Conservation (phyloP, 2,797 vertebrate genomes). For the Etheostoma perlongum region DNA sequence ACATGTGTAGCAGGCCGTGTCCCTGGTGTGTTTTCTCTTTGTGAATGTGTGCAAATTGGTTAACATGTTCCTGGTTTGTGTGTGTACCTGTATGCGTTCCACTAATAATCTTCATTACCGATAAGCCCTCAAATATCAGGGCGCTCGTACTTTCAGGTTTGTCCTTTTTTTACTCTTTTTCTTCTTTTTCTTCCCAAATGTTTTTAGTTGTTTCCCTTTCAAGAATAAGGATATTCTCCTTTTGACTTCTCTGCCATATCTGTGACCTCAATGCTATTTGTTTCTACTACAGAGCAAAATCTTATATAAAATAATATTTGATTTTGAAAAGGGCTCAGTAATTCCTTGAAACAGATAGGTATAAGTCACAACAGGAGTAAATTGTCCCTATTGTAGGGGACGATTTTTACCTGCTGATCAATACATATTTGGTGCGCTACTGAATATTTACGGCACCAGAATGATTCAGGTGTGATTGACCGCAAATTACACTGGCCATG, state of each 20-base stretch:
- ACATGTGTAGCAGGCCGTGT: conserved; percentile 38
- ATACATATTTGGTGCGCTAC: conserved; percentile 16
- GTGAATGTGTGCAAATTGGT: conserved; percentile 4
- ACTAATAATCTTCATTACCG: conserved; percentile 10
- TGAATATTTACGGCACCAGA: conserved; percentile 1
- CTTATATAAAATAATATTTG: background rate
- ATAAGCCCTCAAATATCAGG: background rate
- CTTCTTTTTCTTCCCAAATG: background rate
- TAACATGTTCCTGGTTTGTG: conserved; percentile 23
- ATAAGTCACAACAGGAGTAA: background rate
- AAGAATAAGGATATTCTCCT: background rate
- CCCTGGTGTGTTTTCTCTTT: conserved; percentile 1
- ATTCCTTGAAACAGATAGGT: background rate
- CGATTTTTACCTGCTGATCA: conserved; percentile 33
- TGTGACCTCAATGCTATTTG: background rate
- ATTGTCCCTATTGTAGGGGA: conserved; percentile 5
- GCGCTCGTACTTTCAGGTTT: background rate
- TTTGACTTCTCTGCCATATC: conserved; percentile 12
- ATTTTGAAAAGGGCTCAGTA: background rate
- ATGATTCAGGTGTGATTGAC: conserved; percentile 8
- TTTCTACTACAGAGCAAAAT: background rate
- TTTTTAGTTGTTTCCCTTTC: conserved; percentile 5
- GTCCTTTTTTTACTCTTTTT: background rate
- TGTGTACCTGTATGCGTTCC: background rate
- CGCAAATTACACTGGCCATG: conserved; percentile 10